phyloP scores from a whole-genome alignment of 2,113 vertebrate species.

The Zeus faber region DNA sequence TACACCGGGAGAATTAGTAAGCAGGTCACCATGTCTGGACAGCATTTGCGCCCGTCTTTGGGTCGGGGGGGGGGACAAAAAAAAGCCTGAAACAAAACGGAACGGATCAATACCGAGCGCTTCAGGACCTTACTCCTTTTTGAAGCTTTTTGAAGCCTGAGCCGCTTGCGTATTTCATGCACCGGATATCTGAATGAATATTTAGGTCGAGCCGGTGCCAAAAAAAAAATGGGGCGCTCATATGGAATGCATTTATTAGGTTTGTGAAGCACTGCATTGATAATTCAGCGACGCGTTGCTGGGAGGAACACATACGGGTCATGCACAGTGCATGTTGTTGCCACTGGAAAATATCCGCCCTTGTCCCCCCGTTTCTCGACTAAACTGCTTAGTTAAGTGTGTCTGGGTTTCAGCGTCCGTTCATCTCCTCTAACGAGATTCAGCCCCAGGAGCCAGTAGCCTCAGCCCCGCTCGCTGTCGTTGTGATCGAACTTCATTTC shows the following conservation, averaged over 20 bases:
- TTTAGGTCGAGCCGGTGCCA: too few relatives aligned
- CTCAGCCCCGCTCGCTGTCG: slow-evolving; percentile 28
- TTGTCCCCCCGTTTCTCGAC: slow-evolving; percentile 33
- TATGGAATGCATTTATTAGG: slow-evolving; percentile 1
- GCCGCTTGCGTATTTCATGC: too few relatives aligned
- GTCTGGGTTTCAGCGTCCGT: slow-evolving; percentile 41
- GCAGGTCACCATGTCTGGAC: slow-evolving; percentile 33
- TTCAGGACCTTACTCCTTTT: too few relatives aligned
- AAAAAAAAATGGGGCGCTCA: too few relatives aligned
- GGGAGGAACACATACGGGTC: slow-evolving; percentile 33
- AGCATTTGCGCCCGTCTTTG: not conserved
- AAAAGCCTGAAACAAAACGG: not conserved
- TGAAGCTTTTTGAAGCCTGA: too few relatives aligned
- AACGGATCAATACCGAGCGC: not conserved
- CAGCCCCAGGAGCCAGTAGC: slow-evolving; percentile 25
- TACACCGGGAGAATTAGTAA: slow-evolving; percentile 36
- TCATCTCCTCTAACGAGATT: slow-evolving; percentile 56
- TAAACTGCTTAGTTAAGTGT: slow-evolving; percentile 45
- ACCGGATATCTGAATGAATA: too few relatives aligned
- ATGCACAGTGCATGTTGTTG: slow-evolving; percentile 45
- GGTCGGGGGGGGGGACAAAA: too few relatives aligned
- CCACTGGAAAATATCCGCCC: slow-evolving; percentile 23
- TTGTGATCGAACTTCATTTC: slow-evolving; percentile 49
- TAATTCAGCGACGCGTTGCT: not conserved
- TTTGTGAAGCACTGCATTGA: slow-evolving; percentile 17